phyloP scores from a whole-genome alignment of 2,113 vertebrate species.

The Andinoacara biseriatus region DNA sequence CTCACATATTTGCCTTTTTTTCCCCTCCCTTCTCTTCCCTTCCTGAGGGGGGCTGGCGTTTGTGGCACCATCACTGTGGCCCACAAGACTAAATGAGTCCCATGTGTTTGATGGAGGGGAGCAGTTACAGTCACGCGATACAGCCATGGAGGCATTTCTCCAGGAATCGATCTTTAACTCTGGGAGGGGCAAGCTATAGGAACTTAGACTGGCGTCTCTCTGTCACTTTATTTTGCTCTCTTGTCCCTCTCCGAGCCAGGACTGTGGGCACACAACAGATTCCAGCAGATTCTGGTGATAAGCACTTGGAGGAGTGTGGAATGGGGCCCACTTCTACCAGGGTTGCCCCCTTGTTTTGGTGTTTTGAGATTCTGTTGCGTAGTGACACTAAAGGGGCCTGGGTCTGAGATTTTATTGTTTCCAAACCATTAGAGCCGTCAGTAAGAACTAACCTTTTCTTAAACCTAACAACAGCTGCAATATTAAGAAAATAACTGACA shows the following conservation, averaged over 20 bases:
- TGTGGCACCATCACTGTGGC: constrained; percentile 77
- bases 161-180: constrained; percentile 75
- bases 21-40: constrained; percentile 48
- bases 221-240: constrained; percentile 54
- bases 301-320: constrained; percentile 44
- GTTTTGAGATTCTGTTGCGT: constrained; percentile 76
- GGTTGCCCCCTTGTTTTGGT: constrained; percentile 71
- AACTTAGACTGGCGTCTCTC: constrained; percentile 46
- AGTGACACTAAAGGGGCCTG: constrained; percentile 64
- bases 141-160: constrained; percentile 73
- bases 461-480: constrained; percentile 53
- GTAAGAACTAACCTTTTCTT: constrained; percentile 53
- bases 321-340: constrained; percentile 54
- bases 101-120: constrained; percentile 79
- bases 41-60: constrained; percentile 69
- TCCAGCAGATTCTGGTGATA: constrained; percentile 71
- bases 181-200: constrained; percentile 49
- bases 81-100: constrained; percentile 80
- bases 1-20: constrained; percentile 43
- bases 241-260: constrained; percentile 28
- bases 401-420: constrained; percentile 70
- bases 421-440: constrained; percentile 62
- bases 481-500: constrained; percentile 51
- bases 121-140: constrained; percentile 79
- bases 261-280: constrained; percentile 56